Evolutionary conservation across 2,113 vertebrate species (phyloP), one percentile per base, ranked within the genome.

Genomic region (Mus pahari): DNA sequence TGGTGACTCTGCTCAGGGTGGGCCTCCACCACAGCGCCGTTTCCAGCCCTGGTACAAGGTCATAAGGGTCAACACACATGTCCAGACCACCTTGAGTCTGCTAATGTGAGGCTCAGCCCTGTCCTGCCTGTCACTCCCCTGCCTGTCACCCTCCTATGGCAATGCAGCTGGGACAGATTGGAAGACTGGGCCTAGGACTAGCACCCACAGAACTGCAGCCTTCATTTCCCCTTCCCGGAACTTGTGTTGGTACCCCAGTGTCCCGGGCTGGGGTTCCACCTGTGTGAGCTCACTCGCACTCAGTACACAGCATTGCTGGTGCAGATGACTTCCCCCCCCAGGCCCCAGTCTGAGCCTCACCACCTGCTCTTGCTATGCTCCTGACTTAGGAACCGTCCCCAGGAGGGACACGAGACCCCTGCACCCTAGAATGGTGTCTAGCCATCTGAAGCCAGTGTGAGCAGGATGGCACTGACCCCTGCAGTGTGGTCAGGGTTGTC

Each of bases 201-300:
- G 93, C 62, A 50, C 45, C 50, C 36, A 42, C 50, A 73, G 68
- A 10, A 20, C 82, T 17, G 50, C 53, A 16, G 53, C n/a, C 28
- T 48, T 10, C 19, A 42, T 39, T 4, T 0, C 66, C n/a, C 45
- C 60, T 50, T n/a, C 50, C 42, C 26, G 36, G 45, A 53, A 64
- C 53, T 5, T 11, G 14, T 26, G 9, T 0, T n/a, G 84, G 45
- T 87, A 53, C 28, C 45, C 31, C 33, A 1, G 50, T 13, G 2
- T 22, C 84, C 39, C 0, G 0, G 2, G 7, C n/a, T 12, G 9
- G 0, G 26, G 7, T 22, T 28, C 33, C 28, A 7, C 33, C 68
- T 9, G 14, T 70, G 16, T 22, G 39, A 53, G 33, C 39, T 7
- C 0, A 12, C 16, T 20, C 60, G 68, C 36, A 2, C 11, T 55